Evolutionary conservation across 2,797 vertebrate genomes (phyloP).

Genomic region (Pipistrellus nathusii): DNA sequence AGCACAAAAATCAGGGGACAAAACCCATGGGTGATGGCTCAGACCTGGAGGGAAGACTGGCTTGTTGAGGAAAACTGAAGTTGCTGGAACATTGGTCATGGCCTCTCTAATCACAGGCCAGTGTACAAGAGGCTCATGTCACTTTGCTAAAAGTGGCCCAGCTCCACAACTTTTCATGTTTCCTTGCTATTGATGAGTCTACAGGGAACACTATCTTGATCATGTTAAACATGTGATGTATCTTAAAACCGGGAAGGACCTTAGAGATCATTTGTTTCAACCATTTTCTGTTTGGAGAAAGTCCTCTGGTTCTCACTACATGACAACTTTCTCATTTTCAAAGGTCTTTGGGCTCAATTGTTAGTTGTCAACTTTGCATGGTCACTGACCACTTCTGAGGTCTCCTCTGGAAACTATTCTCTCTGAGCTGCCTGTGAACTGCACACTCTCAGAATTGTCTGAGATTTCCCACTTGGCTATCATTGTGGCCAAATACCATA

Average conservation of each 20-base stretch:
- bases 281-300: neutral
- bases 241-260: conserved; percentile 22
- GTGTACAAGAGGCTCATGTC: neutral
- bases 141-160: neutral
- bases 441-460: neutral
- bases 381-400: neutral
- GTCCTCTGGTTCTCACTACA: neutral
- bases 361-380: neutral
- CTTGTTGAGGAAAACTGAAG: neutral
- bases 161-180: neutral
- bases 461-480: neutral
- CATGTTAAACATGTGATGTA: conserved; percentile 21
- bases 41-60: neutral
- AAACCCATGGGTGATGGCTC: neutral
- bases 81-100: neutral
- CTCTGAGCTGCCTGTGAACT: neutral
- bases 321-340: neutral
- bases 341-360: neutral
- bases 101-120: neutral
- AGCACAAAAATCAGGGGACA: neutral
- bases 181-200: conserved; percentile 13
- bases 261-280: conserved; percentile 1
- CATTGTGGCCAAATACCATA: neutral
- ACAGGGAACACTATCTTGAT: neutral
- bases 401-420: neutral